phyloP scores from a whole-genome alignment of 2,797 vertebrate species.

The Ptychadena robeensis region DNA sequence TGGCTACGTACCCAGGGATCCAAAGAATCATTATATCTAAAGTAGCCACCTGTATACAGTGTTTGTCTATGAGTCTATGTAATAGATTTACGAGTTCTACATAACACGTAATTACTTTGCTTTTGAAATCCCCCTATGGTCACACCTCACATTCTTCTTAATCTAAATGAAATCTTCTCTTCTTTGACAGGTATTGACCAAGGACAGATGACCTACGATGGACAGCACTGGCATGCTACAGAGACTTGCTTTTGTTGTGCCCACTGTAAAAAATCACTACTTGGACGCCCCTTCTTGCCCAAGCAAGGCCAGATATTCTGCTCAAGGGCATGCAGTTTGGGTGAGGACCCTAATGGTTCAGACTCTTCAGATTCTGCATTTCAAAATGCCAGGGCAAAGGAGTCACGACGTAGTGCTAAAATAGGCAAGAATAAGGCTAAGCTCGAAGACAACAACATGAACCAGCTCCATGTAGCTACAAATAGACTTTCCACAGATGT shows the following conservation, averaged over 20 bases:
- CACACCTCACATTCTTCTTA: background rate
- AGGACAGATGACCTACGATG: constrained; percentile 98
- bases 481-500: constrained; percentile 88
- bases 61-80: no score
- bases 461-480: constrained; percentile 80
- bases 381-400: constrained; percentile 91
- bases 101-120: background rate
- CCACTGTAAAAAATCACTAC: constrained; percentile 93
- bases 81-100: no score
- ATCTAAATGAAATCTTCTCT: background rate
- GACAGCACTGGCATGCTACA: constrained; percentile 97
- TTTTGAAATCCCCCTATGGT: background rate
- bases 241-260: constrained; percentile 97
- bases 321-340: constrained; percentile 91
- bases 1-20: no score
- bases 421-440: constrained; percentile 85
- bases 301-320: constrained; percentile 99
- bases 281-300: constrained; percentile 94
- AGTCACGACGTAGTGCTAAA: constrained; percentile 91
- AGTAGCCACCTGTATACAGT: no score
- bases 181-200: constrained; percentile 89
- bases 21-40: no score
- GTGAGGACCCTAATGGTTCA: constrained; percentile 91
- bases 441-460: constrained; percentile 72
- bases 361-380: constrained; percentile 97